Conservation (phyloP, 2,113 vertebrate species). For the Elanus axillaris region DNA sequence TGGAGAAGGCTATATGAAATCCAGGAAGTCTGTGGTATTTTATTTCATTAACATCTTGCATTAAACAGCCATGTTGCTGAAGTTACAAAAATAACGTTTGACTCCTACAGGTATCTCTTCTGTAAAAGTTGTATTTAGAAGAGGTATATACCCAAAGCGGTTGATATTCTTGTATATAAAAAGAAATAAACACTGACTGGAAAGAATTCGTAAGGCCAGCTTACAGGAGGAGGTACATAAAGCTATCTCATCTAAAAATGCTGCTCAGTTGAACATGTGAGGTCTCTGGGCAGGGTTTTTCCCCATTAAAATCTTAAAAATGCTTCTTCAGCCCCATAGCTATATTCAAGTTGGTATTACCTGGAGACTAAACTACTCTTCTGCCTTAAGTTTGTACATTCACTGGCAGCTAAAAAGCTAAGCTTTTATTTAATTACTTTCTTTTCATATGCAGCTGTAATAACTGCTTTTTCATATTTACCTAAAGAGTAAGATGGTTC, state of each 20-base stretch:
- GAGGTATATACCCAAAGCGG: neutral
- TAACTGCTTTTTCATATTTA: neutral
- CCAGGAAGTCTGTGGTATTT: neutral
- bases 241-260: neutral
- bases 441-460: neutral
- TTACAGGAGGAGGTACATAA: neutral
- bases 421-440: neutral
- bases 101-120: neutral
- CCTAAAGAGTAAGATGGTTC: neutral
- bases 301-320: neutral
- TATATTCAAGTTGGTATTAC: accelerated
- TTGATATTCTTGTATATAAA: neutral
- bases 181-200: neutral
- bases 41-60: neutral
- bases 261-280: neutral
- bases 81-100: neutral
- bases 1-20: neutral
- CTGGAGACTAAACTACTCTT: neutral
- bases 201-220: neutral
- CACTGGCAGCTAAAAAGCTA: neutral
- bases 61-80: neutral
- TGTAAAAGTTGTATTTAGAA: neutral
- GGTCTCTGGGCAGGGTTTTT: neutral
- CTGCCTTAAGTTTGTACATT: neutral
- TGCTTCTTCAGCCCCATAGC: neutral